Conservation (phyloP, 1,140 invertebrate genomes). For the Lethrus apterus region DNA sequence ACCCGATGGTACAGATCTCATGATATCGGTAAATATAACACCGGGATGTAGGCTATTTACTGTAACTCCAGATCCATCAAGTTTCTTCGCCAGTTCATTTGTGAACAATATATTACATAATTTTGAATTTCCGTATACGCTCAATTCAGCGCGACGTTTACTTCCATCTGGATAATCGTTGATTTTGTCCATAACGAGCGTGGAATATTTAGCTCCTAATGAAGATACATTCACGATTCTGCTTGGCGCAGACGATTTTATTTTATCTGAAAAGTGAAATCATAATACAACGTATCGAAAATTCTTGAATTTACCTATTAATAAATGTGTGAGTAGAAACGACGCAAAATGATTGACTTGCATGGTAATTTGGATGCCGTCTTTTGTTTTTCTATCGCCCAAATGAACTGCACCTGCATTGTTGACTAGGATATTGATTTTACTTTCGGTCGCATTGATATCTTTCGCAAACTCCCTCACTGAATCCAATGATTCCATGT, state of each 20-base stretch:
- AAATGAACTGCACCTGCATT: conserved; percentile 64
- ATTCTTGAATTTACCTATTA: neutral
- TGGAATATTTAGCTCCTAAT: conserved; percentile 5
- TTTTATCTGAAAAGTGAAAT: conserved; percentile 36
- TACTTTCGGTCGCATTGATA: conserved; percentile 53
- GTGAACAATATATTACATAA: conserved; percentile 59
- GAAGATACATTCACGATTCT: conserved; percentile 41
- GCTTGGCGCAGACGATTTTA: conserved; percentile 42
- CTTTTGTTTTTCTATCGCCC: conserved; percentile 13
- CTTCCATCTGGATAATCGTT: too few relatives aligned
- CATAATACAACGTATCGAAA: neutral
- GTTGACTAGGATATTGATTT: conserved; percentile 72
- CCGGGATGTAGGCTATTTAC: conserved; percentile 36
- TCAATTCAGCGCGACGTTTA: too few relatives aligned
- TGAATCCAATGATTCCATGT: conserved; percentile 53
- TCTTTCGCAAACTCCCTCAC: conserved; percentile 54
- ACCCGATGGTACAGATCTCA: conserved; percentile 25
- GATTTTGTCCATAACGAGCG: neutral
- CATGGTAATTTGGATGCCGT: neutral
- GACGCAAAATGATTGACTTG: conserved; percentile 1
- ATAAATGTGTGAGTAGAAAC: conserved; percentile 2
- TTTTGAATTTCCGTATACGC: conserved; percentile 42
- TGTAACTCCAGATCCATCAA: conserved; percentile 44
- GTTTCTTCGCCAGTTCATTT: conserved; percentile 48
- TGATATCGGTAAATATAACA: conserved; percentile 34